Conservation (phyloP, 2,797 vertebrate species). For the Spinus olivaceus region DNA sequence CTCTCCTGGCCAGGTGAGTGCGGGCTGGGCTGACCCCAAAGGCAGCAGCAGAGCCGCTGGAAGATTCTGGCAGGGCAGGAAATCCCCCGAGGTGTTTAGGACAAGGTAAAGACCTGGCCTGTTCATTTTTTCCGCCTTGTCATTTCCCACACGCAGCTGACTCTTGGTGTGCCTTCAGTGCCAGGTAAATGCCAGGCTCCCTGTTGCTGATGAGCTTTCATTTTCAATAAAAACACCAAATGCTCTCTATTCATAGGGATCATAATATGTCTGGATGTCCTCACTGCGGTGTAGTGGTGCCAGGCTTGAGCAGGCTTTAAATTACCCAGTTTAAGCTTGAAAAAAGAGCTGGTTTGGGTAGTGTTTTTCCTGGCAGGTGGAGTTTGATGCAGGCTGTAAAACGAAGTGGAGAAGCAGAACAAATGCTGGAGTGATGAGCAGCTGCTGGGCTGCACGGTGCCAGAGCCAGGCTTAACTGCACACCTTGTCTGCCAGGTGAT, state of each 20-base stretch:
- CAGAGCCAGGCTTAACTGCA: not conserved
- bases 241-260: not conserved
- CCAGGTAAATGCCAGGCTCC: not conserved
- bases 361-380: not conserved
- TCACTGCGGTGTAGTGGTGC: not conserved
- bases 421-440: not conserved
- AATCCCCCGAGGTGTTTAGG: not conserved
- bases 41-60: not conserved
- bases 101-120: not conserved
- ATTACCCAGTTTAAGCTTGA: not conserved
- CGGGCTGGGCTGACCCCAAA: not conserved
- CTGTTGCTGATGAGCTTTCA: not conserved
- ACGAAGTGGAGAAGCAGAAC: not conserved
- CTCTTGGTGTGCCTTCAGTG: not conserved
- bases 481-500: not conserved
- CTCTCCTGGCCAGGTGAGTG: not conserved
- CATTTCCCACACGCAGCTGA: not conserved
- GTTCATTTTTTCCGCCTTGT: not conserved
- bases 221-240: not conserved
- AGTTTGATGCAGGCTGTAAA: not conserved
- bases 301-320: not conserved
- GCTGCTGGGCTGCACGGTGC: not conserved
- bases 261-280: not conserved
- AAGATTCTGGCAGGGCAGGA: conserved; percentile 8
- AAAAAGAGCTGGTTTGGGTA: not conserved